Base-by-base conservation (phyloP, 2,797 vertebrate genomes). In the Odontamblyopus lacepedii region DNA sequence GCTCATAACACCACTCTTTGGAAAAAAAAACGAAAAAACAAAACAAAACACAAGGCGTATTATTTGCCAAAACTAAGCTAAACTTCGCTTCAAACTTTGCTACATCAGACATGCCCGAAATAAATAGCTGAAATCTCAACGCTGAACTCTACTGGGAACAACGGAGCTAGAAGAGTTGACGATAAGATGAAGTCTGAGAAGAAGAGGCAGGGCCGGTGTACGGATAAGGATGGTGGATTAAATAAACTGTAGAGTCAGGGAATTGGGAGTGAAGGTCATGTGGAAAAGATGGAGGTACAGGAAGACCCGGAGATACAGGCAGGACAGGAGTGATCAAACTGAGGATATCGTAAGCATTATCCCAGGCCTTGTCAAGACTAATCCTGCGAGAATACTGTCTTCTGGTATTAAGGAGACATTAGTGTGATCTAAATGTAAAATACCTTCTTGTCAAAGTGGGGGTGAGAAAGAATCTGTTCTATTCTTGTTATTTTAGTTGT, bases 251-350 rank as follows among this genome's bases (percentile, higher is more conserved):
- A 76, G 74, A 78, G 38, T 82, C 81, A 76, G 83, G 72, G 80
- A 83, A 78, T 38, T 74, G 74, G 73, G 76, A 80, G 78, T 73
- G 79, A 84, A 86, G 84, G 86, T 80, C 87, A 83, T 38, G 18
- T 6, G 56, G 72, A 79, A 77, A 56, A 27, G 59, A 77, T 67
- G 48, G 19, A 67, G 78, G 69, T 51, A 72, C 41, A 35, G 60
- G 26, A 67, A 70, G 63, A 65, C 67, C n/a, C 73, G 26, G 71
- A 69, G 61, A 74, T 65, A 61, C 35, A 77, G 68, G 57, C 67
- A 67, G 67, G 72, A 16, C 26, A 0, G 41, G 71, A 73, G 6
- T 50, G 50, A 56, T 48, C 19, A 41, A 81, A 26, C 78, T 80
- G 85, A 75, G 80, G 82, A 81, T 83, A 86, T 83, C 81, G 71